These are phyloP conservation scores for Cyclopterus lumpus DNA, from an alignment of 2,797 vertebrate species.

Conservation along the genomic window DNA sequence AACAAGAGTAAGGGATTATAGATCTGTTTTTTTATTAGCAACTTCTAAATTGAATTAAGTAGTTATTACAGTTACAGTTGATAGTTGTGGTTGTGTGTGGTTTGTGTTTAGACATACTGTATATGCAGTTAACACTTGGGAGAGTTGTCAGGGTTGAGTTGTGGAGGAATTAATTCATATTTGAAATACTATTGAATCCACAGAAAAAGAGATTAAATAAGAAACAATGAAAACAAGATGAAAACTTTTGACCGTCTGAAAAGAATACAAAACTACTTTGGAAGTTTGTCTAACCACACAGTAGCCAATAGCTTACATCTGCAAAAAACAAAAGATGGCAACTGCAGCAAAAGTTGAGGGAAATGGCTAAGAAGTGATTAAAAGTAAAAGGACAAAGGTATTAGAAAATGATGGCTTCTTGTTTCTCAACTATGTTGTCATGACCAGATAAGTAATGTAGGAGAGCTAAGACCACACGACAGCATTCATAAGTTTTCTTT, in stretches of 20 bases:
- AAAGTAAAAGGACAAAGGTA: constrained; percentile 4
- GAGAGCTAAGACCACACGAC: constrained; percentile 9
- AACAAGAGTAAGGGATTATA: constrained; percentile 8
- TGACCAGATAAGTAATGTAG: not conserved
- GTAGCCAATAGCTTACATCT: not conserved
- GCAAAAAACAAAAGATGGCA: not conserved
- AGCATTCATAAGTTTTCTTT: constrained; percentile 11
- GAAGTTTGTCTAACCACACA: not conserved
- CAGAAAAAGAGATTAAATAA: not conserved
- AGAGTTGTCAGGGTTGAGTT: not conserved
- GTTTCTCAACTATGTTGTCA: not conserved
- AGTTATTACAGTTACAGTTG: constrained; percentile 18
- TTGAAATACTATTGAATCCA: not conserved
- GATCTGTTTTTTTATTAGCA: constrained; percentile 43
- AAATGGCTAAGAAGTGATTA: not conserved
- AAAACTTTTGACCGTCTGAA: not conserved
- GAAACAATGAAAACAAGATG: constrained; percentile 6
- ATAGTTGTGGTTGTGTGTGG: not conserved
- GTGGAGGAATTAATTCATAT: constrained; percentile 4
- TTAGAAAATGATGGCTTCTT: not conserved
- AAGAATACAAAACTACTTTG: not conserved
- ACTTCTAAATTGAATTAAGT: constrained; percentile 51
- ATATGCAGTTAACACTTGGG: constrained; percentile 7
- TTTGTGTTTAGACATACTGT: not conserved
- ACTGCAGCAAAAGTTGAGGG: not conserved